Percentiles rank a stretch among this genome's conserved stretches.
phyloP scores from a whole-genome alignment of 2,113 vertebrate species.

The Columbina picui region DNA sequence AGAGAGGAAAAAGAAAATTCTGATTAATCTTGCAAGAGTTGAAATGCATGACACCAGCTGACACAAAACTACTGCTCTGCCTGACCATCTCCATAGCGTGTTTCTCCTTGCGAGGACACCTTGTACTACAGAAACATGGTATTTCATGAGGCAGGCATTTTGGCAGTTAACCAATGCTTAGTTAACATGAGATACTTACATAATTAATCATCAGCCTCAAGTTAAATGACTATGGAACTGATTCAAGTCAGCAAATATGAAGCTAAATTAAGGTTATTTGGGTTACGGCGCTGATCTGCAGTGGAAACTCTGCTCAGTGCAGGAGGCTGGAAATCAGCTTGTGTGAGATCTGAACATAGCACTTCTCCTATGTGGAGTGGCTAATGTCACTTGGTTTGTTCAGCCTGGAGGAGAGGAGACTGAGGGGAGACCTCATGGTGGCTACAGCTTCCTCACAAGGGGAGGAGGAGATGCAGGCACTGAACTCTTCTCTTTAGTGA shows the following conservation, averaged over 20 bases:
- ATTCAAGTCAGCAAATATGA: neutral
- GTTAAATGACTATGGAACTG: conserved; percentile 5
- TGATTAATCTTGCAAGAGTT: conserved; percentile 30
- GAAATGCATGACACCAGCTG: neutral
- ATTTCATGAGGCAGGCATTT: neutral
- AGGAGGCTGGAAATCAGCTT: neutral
- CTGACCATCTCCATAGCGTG: neutral
- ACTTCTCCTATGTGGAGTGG: neutral
- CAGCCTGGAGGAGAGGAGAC: too few relatives aligned
- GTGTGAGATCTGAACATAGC: neutral
- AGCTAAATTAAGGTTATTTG: neutral
- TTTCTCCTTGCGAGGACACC: conserved; percentile 7
- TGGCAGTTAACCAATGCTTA: conserved; percentile 50
- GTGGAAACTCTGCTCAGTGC: neutral
- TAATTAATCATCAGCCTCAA: conserved; percentile 55
- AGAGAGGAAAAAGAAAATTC: neutral
- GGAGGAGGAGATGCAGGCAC: too few relatives aligned
- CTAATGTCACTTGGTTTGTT: too few relatives aligned
- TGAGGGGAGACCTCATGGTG: too few relatives aligned
- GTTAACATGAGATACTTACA: conserved; percentile 23
- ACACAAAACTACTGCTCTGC: neutral
- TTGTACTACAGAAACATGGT: neutral
- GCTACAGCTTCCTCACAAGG: too few relatives aligned
- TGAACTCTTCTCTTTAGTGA: too few relatives aligned
- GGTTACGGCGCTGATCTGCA: neutral